phyloP scores from a whole-genome alignment of 1,140 invertebrate species.

The Aphis craccivora region DNA sequence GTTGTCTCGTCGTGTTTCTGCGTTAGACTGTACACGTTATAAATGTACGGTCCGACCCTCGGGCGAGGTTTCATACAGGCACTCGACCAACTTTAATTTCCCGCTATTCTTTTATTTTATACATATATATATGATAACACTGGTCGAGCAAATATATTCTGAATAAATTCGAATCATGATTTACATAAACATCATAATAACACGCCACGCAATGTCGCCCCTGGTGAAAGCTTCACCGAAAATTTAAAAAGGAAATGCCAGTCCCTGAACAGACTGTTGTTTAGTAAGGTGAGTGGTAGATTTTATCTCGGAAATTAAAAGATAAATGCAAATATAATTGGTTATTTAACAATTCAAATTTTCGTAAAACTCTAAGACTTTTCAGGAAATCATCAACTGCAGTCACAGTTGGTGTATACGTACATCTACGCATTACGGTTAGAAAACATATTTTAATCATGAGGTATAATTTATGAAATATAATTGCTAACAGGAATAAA shows the following conservation, averaged over 20 bases:
- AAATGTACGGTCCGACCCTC: neutral
- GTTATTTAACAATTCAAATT: constrained; percentile 14
- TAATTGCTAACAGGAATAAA: neutral
- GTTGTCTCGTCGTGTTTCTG: neutral
- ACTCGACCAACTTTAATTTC: neutral
- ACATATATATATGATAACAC: neutral
- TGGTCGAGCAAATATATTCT: neutral
- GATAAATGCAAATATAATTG: neutral
- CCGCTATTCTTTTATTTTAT: neutral
- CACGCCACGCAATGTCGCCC: neutral
- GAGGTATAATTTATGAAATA: neutral
- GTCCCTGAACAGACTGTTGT: neutral
- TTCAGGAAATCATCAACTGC: neutral
- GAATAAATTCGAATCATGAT: constrained; percentile 9
- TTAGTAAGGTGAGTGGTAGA: neutral
- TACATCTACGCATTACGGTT: neutral
- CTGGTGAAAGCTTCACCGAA: neutral
- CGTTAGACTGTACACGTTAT: neutral
- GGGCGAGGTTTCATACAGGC: neutral
- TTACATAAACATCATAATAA: constrained; percentile 9
- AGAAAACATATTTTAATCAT: neutral
- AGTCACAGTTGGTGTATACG: neutral
- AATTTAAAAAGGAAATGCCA: neutral
- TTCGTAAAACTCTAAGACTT: neutral
- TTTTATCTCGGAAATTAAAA: neutral